Percentiles rank a stretch among this genome's conserved stretches.
phyloP scores from a whole-genome alignment of 2,888 invertebrate species.

The Phyto melanocephala region DNA sequence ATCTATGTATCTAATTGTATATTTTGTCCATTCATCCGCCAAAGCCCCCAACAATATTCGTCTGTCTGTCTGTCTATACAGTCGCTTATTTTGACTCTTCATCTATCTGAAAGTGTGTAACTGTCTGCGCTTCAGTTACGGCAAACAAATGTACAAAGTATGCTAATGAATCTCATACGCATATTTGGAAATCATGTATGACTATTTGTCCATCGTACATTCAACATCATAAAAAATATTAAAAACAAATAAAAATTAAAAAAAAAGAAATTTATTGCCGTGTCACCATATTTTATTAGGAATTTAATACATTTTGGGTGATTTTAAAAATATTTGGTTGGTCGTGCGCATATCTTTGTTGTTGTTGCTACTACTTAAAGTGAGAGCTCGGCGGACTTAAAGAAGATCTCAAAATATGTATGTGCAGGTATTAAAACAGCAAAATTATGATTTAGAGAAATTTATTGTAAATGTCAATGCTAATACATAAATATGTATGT shows the following conservation, averaged over 20 bases:
- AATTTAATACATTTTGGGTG: conserved; percentile 42
- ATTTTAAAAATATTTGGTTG: conserved; percentile 19
- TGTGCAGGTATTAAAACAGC: background rate
- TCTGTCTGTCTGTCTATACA: background rate
- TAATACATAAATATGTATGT: no score
- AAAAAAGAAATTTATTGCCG: conserved; percentile 61
- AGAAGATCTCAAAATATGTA: conserved; percentile 46
- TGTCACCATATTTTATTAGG: conserved; percentile 57
- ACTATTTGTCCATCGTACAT: conserved; percentile 11
- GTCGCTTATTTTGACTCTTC: conserved; percentile 12
- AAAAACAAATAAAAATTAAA: conserved; percentile 38
- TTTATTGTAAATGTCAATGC: conserved; percentile 44
- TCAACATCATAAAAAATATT: conserved; percentile 57
- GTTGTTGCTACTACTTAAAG: conserved; percentile 4
- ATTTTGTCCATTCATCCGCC: conserved; percentile 28
- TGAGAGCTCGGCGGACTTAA: conserved; percentile 50
- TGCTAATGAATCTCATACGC: conserved; percentile 60
- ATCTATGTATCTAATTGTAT: conserved; percentile 28
- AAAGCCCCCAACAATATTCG: background rate
- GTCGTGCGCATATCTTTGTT: background rate
- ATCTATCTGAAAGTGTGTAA: conserved; percentile 26
- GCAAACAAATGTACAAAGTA: conserved; percentile 34
- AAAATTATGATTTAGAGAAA: conserved; percentile 61
- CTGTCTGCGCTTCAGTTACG: conserved; percentile 31
- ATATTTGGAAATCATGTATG: conserved; percentile 62